Evolutionary conservation across 2,888 invertebrate genomes (phyloP).

Genomic region (Lottia scabra): DNA sequence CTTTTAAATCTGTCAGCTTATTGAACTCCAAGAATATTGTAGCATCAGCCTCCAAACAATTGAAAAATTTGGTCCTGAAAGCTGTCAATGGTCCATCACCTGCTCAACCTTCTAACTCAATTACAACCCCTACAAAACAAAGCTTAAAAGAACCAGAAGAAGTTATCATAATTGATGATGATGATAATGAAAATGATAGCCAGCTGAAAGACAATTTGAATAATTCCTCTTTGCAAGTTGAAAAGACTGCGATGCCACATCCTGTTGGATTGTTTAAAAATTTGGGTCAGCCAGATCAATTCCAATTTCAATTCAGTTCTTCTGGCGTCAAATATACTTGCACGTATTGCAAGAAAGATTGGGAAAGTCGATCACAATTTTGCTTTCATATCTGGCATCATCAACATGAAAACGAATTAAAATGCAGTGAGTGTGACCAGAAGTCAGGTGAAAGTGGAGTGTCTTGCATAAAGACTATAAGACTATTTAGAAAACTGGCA

Average conservation of each 20-base stretch:
- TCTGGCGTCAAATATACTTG: neutral
- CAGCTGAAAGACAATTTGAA: too few species aligned
- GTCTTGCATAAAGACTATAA: neutral
- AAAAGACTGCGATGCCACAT: neutral
- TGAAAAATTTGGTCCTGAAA: too few species aligned
- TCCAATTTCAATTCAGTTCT: neutral
- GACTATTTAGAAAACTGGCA: neutral
- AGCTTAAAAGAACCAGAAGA: too few species aligned
- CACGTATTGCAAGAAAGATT: neutral
- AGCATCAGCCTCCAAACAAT: too few species aligned
- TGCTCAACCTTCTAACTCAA: too few species aligned
- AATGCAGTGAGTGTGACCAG: neutral
- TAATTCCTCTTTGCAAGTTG: too few species aligned
- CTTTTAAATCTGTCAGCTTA: too few species aligned
- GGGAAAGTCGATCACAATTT: neutral
- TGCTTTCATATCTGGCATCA: neutral
- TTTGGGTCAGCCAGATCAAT: neutral
- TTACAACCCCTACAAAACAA: too few species aligned
- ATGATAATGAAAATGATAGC: too few species aligned
- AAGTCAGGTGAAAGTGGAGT: neutral
- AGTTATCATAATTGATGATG: too few species aligned
- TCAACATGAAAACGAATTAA: neutral
- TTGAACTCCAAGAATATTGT: too few species aligned
- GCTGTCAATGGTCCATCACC: too few species aligned
- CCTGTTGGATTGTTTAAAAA: conserved; percentile 1